Conservation (phyloP, 2,113 vertebrate genomes). For the Machaerirhynchus nigripectus region DNA sequence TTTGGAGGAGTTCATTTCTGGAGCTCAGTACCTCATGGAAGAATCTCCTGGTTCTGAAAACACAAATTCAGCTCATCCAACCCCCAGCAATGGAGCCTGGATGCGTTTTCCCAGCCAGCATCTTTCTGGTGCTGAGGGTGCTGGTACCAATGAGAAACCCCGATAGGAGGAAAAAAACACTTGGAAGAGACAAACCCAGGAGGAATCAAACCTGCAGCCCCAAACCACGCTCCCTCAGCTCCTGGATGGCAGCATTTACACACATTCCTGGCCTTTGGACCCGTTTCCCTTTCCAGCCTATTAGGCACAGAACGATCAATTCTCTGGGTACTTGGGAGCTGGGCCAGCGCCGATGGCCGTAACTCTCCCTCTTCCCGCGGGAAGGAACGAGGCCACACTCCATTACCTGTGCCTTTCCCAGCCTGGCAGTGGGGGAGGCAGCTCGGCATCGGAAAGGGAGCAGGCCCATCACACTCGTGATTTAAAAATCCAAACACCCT, state of each 20-base stretch:
- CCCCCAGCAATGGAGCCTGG: neutral
- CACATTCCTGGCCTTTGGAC: neutral
- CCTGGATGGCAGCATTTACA: fast-evolving
- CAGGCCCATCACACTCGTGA: fast-evolving
- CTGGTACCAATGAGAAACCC: neutral
- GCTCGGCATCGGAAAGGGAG: neutral
- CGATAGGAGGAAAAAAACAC: neutral
- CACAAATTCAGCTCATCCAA: neutral
- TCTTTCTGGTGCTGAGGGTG: neutral
- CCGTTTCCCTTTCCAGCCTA: neutral
- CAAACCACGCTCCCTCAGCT: neutral
- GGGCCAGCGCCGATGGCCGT: fast-evolving
- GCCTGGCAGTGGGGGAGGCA: neutral
- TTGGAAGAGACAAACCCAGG: neutral
- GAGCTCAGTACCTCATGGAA: neutral
- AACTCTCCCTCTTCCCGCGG: neutral
- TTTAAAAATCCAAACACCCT: neutral
- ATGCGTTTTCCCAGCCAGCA: fast-evolving
- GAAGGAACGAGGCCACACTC: neutral
- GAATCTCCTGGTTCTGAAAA: neutral
- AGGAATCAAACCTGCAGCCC: neutral
- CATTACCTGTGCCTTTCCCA: neutral
- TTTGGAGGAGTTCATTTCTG: neutral
- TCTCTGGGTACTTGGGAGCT: neutral
- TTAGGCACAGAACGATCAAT: neutral